These are phyloP conservation scores for Coracias cyanogaster DNA, from an alignment of 2,797 vertebrate species.

Conservation along the genomic window DNA sequence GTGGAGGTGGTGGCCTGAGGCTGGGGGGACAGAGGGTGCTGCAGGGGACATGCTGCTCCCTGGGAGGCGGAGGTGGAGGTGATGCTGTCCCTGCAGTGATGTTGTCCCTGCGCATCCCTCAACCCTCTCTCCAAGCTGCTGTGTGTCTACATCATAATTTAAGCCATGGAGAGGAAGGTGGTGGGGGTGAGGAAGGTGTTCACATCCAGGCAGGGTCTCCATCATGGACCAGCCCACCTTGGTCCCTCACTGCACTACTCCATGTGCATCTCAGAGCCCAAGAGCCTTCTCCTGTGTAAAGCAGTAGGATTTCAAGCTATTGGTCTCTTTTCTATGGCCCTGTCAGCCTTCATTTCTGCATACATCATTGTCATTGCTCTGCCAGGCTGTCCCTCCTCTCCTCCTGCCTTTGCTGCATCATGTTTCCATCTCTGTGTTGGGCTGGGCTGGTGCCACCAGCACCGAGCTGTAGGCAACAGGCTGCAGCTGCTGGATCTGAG, in stretches of 20 bases:
- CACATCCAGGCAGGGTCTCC: background rate
- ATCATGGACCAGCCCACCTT: background rate
- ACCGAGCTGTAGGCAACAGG: background rate
- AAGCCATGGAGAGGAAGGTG: background rate
- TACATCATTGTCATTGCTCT: background rate
- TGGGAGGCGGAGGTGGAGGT: too few relatives aligned
- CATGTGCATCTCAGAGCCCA: accelerated
- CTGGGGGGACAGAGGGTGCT: background rate
- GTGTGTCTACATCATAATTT: background rate
- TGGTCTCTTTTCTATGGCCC: background rate
- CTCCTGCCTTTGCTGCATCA: background rate
- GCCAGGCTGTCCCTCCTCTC: background rate
- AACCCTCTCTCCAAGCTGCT: background rate
- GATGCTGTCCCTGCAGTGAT: background rate
- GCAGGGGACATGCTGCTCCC: background rate
- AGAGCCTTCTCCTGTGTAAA: background rate
- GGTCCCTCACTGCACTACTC: background rate
- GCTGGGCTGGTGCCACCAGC: background rate
- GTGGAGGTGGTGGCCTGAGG: background rate
- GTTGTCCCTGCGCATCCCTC: background rate
- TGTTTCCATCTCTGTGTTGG: background rate
- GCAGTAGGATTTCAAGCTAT: background rate
- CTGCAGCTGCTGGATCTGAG: background rate
- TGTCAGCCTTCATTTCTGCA: background rate
- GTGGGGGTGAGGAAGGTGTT: background rate